Evolutionary conservation across 1,140 invertebrate species (phyloP), one percentile per base, ranked within the genome.

Genomic region (Wasmannia auropunctata): DNA sequence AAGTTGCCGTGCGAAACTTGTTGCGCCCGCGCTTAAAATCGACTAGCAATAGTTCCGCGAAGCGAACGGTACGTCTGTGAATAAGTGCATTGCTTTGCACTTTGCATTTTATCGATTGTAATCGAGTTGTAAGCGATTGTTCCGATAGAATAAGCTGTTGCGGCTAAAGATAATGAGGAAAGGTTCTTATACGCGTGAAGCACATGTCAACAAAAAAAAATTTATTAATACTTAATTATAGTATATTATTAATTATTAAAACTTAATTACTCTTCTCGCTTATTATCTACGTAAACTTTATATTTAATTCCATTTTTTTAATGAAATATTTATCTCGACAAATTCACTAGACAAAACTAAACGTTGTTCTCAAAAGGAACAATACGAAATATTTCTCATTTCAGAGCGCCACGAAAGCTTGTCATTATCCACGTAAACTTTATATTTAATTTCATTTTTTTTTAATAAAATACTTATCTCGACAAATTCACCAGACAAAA

Each of bases 21-120:
- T 81, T 81, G 79, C 79, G 19, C 11, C 3, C 46, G 60, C 28
- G 43, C n/a, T 11, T 40, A n/a, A 69, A 70, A 80, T 81, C 79
- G 37, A 40, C 16, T 40, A 6, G 28, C 28, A 43, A 72, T 43
- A n/a, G 14, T 40, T 40, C 11, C 0, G 11, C 1, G 14, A 19
- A 37, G 46, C 14, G 22, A 28, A 40, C 19, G 16, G 22, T 8
- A 70, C 65, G 34, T 7, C 10, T 37, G 34, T 14, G 16, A 58
- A 65, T 46, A 63, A 70, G n/a, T 70, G 34, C 31, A 43, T 56
- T 25, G 77, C 49, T 43, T 56, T n/a, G 25, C 11, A 31, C 22
- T 34, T 40, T 67, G n/a, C 34, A 56, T 79, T 65, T 65, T 25
- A 25, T 14, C 40, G 34, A 51, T 80, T 28, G 49, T 28, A 31